These are phyloP conservation scores for Cataglyphis hispanica DNA, from an alignment of 1,140 invertebrate species.

Conservation along the genomic window DNA sequence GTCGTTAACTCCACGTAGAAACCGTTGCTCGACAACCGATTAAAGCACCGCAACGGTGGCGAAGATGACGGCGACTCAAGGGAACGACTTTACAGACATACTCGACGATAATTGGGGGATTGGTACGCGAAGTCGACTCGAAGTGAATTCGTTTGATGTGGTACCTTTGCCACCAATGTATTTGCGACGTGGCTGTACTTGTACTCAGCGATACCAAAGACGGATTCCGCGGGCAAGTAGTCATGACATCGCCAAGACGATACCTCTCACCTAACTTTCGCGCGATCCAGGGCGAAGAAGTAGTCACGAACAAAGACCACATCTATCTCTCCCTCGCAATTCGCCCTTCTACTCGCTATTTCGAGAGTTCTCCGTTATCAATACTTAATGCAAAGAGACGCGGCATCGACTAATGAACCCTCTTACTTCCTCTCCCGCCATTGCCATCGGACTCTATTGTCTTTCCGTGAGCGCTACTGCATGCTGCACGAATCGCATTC, in stretches of 20 bases:
- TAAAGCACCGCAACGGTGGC: conserved; percentile 56
- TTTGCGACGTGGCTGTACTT: conserved; percentile 38
- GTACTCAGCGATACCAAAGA: conserved; percentile 37
- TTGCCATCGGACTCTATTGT: conserved; percentile 40
- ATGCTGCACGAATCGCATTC: conserved; percentile 49
- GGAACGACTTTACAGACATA: conserved; percentile 52
- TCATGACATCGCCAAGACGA: conserved; percentile 46
- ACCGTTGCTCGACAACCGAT: conserved; percentile 70
- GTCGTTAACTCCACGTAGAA: conserved; percentile 45
- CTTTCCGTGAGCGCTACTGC: conserved; percentile 27
- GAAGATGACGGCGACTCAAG: conserved; percentile 47
- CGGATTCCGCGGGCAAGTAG: conserved; percentile 49
- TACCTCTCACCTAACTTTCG: conserved; percentile 52
- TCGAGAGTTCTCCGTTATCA: conserved; percentile 56
- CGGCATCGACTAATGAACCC: conserved; percentile 63
- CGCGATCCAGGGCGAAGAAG: conserved; percentile 49
- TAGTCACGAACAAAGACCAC: conserved; percentile 52
- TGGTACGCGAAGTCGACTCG: conserved; percentile 60
- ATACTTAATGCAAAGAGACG: conserved; percentile 55
- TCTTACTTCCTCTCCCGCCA: conserved; percentile 31
- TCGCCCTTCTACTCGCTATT: conserved; percentile 35
- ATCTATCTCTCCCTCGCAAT: not conserved
- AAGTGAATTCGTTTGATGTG: conserved; percentile 67
- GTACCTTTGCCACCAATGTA: conserved; percentile 25
- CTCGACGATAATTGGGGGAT: conserved; percentile 72